phyloP scores from a whole-genome alignment of 2,113 vertebrate species.

The Empidonax traillii region DNA sequence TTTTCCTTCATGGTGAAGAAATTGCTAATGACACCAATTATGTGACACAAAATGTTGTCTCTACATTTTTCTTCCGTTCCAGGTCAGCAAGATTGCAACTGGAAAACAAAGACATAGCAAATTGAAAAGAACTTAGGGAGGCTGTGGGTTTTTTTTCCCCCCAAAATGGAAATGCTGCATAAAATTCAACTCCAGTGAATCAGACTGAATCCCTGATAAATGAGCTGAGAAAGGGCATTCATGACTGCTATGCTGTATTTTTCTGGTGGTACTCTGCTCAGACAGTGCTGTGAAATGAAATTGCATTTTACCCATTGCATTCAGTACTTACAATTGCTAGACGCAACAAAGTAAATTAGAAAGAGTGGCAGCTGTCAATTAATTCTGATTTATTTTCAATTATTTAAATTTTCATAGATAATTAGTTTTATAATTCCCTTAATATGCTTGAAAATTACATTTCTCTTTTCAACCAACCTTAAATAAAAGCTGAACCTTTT shows the following conservation, averaged over 20 bases:
- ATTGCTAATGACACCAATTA: conserved; percentile 47
- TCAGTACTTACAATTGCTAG: not conserved
- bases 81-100: conserved; percentile 25
- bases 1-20: conserved; percentile 25
- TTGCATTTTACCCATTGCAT: not conserved
- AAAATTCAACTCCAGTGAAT: not conserved
- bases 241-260: not conserved
- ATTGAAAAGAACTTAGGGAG: not conserved
- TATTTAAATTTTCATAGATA: conserved; percentile 19
- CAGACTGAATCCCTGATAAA: not conserved
- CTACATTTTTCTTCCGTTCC: conserved; percentile 29
- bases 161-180: not conserved
- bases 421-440: conserved; percentile 29
- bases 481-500: not conserved
- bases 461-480: not conserved
- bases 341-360: not conserved
- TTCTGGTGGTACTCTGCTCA: not conserved
- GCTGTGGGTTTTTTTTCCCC: not conserved
- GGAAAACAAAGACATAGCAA: conserved; percentile 34
- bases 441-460: conserved; percentile 32
- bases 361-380: conserved; percentile 40
- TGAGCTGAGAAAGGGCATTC: not conserved
- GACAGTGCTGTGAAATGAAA: not conserved
- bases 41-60: conserved; percentile 12
- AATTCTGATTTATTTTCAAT: conserved; percentile 28